phyloP scores from a whole-genome alignment of 2,113 vertebrate species.

The Hemichromis elongatus region DNA sequence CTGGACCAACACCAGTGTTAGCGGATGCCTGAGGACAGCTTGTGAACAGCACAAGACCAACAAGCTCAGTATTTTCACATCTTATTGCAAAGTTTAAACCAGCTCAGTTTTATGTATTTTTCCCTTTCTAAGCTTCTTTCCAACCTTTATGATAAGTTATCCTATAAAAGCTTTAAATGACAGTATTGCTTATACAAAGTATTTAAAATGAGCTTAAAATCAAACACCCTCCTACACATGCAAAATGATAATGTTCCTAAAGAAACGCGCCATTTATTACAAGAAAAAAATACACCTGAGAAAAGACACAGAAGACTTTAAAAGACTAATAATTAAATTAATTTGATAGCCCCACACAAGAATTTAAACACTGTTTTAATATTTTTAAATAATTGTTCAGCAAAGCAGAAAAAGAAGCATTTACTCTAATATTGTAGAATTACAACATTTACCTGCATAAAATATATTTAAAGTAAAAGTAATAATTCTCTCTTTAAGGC shows the following conservation, averaged over 20 bases:
- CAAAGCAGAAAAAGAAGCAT: not conserved
- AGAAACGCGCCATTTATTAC: not conserved
- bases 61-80: too few species aligned
- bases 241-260: not conserved
- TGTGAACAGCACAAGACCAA: too few species aligned
- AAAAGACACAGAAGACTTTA: not conserved
- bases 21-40: too few species aligned
- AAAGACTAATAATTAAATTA: not conserved
- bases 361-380: accelerated
- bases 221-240: accelerated
- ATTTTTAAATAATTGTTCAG: accelerated
- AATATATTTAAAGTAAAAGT: not conserved
- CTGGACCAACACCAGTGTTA: too few species aligned
- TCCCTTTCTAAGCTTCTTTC: too few species aligned
- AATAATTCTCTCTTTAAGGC: not conserved
- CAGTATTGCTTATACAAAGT: accelerated
- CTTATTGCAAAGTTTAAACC: too few species aligned
- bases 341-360: not conserved
- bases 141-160: not conserved
- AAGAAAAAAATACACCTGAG: accelerated
- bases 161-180: accelerated
- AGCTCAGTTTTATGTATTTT: too few species aligned
- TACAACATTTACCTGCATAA: not conserved
- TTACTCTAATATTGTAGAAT: not conserved
- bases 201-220: not conserved